Percentiles rank a stretch among this genome's conserved stretches.
Evolutionary conservation across 2,888 invertebrate genomes (phyloP).

Genomic region (Cataglyphis livida): DNA sequence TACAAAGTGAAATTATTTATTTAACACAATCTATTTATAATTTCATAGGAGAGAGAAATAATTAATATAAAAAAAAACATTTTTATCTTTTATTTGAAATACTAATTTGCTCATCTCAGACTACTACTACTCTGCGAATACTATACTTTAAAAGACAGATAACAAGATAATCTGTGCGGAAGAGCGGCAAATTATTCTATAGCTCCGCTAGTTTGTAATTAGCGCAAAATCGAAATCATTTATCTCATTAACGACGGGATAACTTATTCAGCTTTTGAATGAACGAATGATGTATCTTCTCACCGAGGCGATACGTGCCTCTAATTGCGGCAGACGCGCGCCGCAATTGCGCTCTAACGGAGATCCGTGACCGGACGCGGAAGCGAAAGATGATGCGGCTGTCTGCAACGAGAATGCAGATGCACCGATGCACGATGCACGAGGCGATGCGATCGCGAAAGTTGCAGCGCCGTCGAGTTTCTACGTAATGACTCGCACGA

Average conservation of each 20-base stretch:
- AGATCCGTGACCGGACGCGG: slow-evolving; percentile 57
- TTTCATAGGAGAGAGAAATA: not conserved
- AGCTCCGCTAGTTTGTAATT: slow-evolving; percentile 7
- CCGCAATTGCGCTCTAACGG: slow-evolving; percentile 51
- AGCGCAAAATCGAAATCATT: not conserved
- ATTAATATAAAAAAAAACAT: not conserved
- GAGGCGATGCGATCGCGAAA: slow-evolving; percentile 50
- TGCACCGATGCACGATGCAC: slow-evolving; percentile 49
- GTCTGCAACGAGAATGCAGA: slow-evolving; percentile 49
- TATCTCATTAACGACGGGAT: not conserved
- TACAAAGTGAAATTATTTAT: not conserved
- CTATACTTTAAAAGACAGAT: not conserved
- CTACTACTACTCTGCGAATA: not conserved
- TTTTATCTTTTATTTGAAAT: not conserved
- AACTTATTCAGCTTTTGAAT: not conserved
- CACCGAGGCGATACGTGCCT: not conserved
- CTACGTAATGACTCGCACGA: slow-evolving; percentile 68
- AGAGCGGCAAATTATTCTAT: not conserved
- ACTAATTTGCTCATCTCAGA: not conserved
- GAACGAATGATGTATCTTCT: not conserved
- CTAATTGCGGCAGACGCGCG: slow-evolving; percentile 25
- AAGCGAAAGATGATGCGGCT: slow-evolving; percentile 64
- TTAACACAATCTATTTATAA: not conserved
- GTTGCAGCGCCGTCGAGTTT: slow-evolving; percentile 61
- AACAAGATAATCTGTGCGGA: not conserved